Conservation (phyloP, 2,888 invertebrate genomes). For the Cyrtodaria siliqua region DNA sequence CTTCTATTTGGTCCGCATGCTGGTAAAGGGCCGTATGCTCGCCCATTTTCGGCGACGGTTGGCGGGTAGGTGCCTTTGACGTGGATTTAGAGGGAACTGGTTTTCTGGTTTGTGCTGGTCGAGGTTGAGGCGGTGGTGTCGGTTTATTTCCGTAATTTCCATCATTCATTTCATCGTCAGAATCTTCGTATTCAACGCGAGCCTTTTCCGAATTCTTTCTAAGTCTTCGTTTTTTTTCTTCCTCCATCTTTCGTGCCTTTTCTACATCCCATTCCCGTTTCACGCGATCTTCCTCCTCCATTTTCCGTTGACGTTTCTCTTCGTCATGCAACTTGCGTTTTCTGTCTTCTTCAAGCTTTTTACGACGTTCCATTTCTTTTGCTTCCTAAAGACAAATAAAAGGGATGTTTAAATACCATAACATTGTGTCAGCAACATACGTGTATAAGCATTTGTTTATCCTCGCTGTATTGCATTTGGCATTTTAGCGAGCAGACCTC, state of each 20-base stretch:
- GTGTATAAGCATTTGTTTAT: no score
- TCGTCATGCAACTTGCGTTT: slow-evolving; percentile 58
- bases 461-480: no score
- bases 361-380: slow-evolving; percentile 54
- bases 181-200: slow-evolving; percentile 32
- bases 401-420: background rate
- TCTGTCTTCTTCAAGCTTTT: slow-evolving; percentile 51
- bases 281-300: slow-evolving; percentile 37
- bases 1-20: slow-evolving; percentile 62
- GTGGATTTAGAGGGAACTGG: slow-evolving; percentile 18
- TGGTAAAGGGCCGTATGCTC: slow-evolving; percentile 59
- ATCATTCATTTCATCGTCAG: slow-evolving; percentile 20
- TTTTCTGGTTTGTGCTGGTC: background rate
- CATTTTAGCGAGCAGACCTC: no score
- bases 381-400: slow-evolving; percentile 50
- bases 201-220: slow-evolving; percentile 44
- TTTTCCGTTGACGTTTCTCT: slow-evolving; percentile 40
- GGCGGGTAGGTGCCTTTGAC: slow-evolving; percentile 2
- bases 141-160: slow-evolving; percentile 7
- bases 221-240: slow-evolving; percentile 54
- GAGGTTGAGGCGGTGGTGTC: slow-evolving; percentile 33
- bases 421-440: background rate
- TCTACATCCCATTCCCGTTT: slow-evolving; percentile 53
- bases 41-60: slow-evolving; percentile 16
- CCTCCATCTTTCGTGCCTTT: slow-evolving; percentile 46